A percentile compares a stretch with the other conserved stretches of the same genome.
Evolutionary conservation across 2,888 invertebrate genomes (phyloP).

Genomic region (Agrochola lota): DNA sequence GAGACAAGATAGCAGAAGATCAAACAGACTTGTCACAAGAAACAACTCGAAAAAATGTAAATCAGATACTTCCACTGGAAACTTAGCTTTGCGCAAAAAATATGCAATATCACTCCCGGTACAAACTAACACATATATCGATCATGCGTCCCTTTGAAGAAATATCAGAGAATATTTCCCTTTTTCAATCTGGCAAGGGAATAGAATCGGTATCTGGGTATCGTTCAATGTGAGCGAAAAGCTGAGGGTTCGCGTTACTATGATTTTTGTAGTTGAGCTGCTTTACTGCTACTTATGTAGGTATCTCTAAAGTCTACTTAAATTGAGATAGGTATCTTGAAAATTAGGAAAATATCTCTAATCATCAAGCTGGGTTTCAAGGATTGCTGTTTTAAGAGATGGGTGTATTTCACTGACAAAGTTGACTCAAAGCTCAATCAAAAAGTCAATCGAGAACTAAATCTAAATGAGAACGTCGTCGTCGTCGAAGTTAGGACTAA

Average conservation of each 20-base stretch:
- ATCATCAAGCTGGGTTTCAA: neutral
- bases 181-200: constrained; percentile 61
- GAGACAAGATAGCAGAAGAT: too few relatives aligned
- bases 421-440: neutral
- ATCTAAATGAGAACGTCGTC: too few relatives aligned
- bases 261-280: constrained; percentile 29
- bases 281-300: constrained; percentile 1
- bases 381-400: neutral
- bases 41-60: constrained; percentile 46
- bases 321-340: neutral
- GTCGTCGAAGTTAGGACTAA: too few relatives aligned
- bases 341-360: neutral
- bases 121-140: constrained; percentile 33
- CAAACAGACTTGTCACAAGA: constrained; percentile 15
- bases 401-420: neutral
- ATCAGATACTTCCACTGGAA: constrained; percentile 31
- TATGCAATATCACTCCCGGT: constrained; percentile 45
- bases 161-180: constrained; percentile 51
- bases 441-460: neutral
- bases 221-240: constrained; percentile 44
- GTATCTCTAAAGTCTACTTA: neutral
- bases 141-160: constrained; percentile 36
- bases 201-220: constrained; percentile 56
- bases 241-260: constrained; percentile 31
- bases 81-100: constrained; percentile 36